A percentile compares a stretch with the other conserved stretches of the same genome.
These are phyloP conservation scores for Neopelma chrysocephalum DNA, from an alignment of 2,797 vertebrate species.

Conservation along the genomic window DNA sequence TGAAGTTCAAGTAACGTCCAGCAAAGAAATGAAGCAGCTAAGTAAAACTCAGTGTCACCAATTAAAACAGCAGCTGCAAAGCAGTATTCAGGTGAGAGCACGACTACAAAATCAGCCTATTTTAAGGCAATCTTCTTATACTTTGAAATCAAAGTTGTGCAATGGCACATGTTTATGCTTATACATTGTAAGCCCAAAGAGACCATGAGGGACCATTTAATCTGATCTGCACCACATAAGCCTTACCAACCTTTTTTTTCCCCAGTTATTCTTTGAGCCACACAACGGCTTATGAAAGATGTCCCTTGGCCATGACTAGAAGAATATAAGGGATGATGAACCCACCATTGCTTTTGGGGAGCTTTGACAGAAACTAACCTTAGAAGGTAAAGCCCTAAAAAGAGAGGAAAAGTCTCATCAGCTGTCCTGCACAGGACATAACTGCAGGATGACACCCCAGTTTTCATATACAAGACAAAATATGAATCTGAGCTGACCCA, in stretches of 20 bases:
- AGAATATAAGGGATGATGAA: background rate
- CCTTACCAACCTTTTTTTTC: background rate
- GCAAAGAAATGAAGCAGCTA: background rate
- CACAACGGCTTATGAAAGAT: background rate
- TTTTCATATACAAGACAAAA: background rate
- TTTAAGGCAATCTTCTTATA: background rate
- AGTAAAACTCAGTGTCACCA: background rate
- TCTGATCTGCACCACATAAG: background rate
- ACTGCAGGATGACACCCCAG: background rate
- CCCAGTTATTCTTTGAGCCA: background rate
- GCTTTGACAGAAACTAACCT: background rate
- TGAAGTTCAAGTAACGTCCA: background rate
- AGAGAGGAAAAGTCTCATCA: background rate
- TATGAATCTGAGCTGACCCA: background rate
- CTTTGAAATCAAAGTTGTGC: background rate
- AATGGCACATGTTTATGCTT: background rate
- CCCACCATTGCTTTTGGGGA: background rate
- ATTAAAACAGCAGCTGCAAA: background rate
- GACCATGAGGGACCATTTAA: background rate
- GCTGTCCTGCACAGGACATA: background rate
- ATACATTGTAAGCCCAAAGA: background rate
- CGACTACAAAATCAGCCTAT: accelerated
- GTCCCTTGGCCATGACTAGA: background rate
- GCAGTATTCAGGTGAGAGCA: background rate
- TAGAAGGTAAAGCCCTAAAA: background rate